Conservation (phyloP, 2,113 vertebrate species). For the Mus spicilegus region DNA sequence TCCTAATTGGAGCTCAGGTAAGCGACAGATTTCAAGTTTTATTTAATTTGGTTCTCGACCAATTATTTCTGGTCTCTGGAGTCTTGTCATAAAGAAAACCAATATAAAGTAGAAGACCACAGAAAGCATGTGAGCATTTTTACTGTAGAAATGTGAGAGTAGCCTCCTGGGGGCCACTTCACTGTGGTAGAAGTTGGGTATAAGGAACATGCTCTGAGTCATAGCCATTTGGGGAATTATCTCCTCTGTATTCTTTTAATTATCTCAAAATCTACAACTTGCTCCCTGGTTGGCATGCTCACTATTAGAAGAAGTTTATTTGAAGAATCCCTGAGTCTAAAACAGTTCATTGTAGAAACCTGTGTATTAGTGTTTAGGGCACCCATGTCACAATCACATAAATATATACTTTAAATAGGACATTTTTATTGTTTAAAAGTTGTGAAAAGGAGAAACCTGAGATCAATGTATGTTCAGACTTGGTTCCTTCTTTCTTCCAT, state of each 20-base stretch:
- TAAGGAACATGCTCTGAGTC: neutral
- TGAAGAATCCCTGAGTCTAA: neutral
- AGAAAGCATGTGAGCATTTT: slow-evolving; percentile 79
- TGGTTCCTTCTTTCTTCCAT: neutral
- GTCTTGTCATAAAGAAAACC: slow-evolving; percentile 69
- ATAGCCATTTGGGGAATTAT: neutral
- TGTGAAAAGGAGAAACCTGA: neutral
- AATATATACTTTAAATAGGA: neutral
- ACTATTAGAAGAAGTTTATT: neutral
- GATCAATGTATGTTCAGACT: neutral
- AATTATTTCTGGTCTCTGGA: slow-evolving; percentile 73
- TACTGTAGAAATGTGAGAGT: slow-evolving; percentile 65
- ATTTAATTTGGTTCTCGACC: slow-evolving; percentile 80
- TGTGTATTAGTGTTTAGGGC: neutral
- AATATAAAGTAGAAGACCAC: slow-evolving; percentile 74
- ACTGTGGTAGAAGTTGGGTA: neutral
- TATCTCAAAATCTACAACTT: slow-evolving; percentile 16
- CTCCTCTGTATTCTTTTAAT: neutral
- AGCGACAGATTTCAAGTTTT: slow-evolving; percentile 78
- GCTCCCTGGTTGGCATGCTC: neutral
- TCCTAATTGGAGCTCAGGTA: slow-evolving; percentile 79
- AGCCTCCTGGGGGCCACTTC: neutral
- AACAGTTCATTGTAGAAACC: neutral
- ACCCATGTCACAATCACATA: neutral
- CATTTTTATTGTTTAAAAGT: neutral